Evolutionary conservation across 2,888 invertebrate species (phyloP).

Genomic region (Dryomyza anilis): DNA sequence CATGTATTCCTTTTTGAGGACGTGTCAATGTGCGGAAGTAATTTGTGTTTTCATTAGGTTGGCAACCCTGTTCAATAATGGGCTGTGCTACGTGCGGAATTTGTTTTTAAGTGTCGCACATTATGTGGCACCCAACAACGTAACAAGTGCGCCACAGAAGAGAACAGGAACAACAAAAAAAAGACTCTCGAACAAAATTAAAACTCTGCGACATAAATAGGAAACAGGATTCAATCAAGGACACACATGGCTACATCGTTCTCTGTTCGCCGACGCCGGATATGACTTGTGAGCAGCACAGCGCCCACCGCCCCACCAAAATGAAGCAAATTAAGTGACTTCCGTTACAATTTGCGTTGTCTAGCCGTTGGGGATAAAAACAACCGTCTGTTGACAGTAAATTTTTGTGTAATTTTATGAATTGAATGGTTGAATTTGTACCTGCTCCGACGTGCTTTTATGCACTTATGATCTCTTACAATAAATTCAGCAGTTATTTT

Average conservation of each 20-base stretch:
- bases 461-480: too few species aligned
- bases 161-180: background rate
- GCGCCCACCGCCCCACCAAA: too few species aligned
- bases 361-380: slow-evolving; percentile 20
- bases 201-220: background rate
- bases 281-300: slow-evolving; percentile 53
- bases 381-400: slow-evolving; percentile 18
- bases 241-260: background rate
- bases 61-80: slow-evolving; percentile 32
- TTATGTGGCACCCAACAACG: slow-evolving; percentile 15
- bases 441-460: too few species aligned
- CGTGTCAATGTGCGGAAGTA: slow-evolving; percentile 57
- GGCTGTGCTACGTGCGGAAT: slow-evolving; percentile 16
- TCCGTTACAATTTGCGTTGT: slow-evolving; percentile 50
- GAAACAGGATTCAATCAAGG: slow-evolving; percentile 10
- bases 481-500: too few species aligned
- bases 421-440: too few species aligned
- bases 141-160: background rate
- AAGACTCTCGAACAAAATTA: background rate
- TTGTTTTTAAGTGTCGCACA: slow-evolving; percentile 30
- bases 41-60: slow-evolving; percentile 57
- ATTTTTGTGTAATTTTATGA: slow-evolving; percentile 15
- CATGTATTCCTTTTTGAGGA: slow-evolving; percentile 39
- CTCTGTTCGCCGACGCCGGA: slow-evolving; percentile 39
- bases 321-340: slow-evolving; percentile 58